These are phyloP conservation scores for Halocynthia aurantium DNA, from an alignment of 23 tunicate genomes.

Conservation along the genomic window DNA sequence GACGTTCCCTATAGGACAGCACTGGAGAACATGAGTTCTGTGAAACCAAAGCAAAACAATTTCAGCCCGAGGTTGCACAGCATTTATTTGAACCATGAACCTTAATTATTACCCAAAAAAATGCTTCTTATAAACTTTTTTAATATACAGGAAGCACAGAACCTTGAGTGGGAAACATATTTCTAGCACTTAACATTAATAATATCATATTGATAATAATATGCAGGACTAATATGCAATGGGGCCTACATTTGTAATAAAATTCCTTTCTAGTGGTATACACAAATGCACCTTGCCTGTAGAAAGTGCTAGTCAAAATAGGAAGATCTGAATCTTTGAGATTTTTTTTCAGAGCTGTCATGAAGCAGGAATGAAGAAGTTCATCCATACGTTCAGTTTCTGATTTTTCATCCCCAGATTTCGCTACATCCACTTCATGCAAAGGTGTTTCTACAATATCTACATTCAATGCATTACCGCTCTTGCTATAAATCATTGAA, in stretches of 20 bases:
- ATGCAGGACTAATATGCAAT: too few species aligned
- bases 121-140: too few species aligned
- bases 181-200: too few species aligned
- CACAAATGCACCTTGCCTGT: constrained; percentile 48
- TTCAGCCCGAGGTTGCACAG: too few species aligned
- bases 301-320: constrained; percentile 75
- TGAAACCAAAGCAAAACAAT: background rate
- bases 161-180: too few species aligned
- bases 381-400: constrained; percentile 57
- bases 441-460: background rate
- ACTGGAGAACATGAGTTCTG: constrained; percentile 51
- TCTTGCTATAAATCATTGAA: too few species aligned
- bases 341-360: constrained; percentile 69
- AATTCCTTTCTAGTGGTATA: too few species aligned
- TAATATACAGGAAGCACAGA: too few species aligned
- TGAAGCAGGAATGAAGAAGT: constrained; percentile 50
- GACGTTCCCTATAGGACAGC: constrained; percentile 40
- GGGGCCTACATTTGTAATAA: too few species aligned
- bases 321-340: constrained; percentile 82
- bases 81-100: too few species aligned
- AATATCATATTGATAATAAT: too few species aligned
- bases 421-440: background rate
- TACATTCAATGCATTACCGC: background rate
- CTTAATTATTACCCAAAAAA: too few species aligned
- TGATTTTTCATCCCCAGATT: background rate